phyloP scores from a whole-genome alignment of 2,888 invertebrate species.

The Drosophila fungiperda region DNA sequence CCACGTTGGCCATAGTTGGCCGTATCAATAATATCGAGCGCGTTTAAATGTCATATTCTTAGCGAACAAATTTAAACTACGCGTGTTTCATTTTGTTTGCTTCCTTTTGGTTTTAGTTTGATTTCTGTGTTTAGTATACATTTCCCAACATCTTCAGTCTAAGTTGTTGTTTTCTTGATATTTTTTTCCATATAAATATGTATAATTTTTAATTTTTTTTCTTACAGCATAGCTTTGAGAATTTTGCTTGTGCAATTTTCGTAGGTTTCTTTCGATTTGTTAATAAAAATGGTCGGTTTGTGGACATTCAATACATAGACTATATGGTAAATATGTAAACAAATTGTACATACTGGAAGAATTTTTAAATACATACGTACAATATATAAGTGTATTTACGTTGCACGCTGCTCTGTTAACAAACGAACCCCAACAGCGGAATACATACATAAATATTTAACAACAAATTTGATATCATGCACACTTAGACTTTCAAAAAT shows the following conservation, averaged over 20 bases:
- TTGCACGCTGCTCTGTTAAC: slow-evolving; percentile 4
- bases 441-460: slow-evolving; percentile 44
- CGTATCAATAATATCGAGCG: slow-evolving; percentile 35
- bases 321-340: slow-evolving; percentile 64
- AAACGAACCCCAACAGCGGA: slow-evolving; percentile 29
- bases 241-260: slow-evolving; percentile 29
- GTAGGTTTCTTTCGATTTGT: slow-evolving; percentile 18
- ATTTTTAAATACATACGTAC: slow-evolving; percentile 42
- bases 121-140: slow-evolving; percentile 14
- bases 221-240: slow-evolving; percentile 16
- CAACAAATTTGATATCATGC: slow-evolving; percentile 58
- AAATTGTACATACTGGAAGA: slow-evolving; percentile 64
- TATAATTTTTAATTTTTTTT: slow-evolving; percentile 8
- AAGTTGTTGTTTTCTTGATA: slow-evolving; percentile 67
- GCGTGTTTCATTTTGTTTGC: slow-evolving; percentile 39
- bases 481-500: slow-evolving; percentile 29
- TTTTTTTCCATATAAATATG: slow-evolving; percentile 6
- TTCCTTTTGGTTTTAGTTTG: slow-evolving; percentile 27
- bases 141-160: slow-evolving; percentile 67
- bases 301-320: slow-evolving; percentile 50
- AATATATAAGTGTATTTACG: not conserved
- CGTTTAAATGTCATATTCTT: slow-evolving; percentile 31
- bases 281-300: slow-evolving; percentile 3
- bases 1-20: not conserved
- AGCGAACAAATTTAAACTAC: slow-evolving; percentile 56